A percentile compares a stretch with the other conserved stretches of the same genome.
Evolutionary conservation across 2,888 invertebrate genomes (phyloP).

Genomic region (Cheilosia impressa): DNA sequence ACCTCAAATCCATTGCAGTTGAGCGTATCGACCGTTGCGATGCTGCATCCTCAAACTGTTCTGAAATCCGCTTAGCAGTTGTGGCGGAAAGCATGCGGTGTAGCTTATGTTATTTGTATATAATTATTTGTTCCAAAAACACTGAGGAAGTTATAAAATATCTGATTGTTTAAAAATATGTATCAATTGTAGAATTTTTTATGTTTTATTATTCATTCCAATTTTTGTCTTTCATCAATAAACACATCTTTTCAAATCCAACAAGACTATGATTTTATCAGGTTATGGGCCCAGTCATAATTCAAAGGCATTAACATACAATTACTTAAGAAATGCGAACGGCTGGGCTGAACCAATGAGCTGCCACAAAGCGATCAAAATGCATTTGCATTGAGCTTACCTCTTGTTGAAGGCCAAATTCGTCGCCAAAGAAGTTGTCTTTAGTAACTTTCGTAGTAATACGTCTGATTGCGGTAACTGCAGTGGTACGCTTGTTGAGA

Average conservation of each 20-base stretch:
- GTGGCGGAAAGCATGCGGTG: conserved; percentile 5
- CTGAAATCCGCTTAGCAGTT: not conserved
- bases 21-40: conserved; percentile 2
- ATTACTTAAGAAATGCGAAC: conserved; percentile 11
- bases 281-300: too few relatives aligned
- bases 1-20: conserved; percentile 18
- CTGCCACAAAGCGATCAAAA: conserved; percentile 32
- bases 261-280: too few relatives aligned
- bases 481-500: not conserved
- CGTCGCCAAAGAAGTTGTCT: conserved; percentile 10
- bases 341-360: conserved; percentile 25
- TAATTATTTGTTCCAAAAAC: too few relatives aligned
- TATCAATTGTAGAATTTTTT: too few relatives aligned
- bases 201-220: too few relatives aligned
- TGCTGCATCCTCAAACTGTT: conserved; percentile 5
- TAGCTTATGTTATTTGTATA: conserved; percentile 17
- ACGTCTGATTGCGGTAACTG: conserved; percentile 16
- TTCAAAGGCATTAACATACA: too few relatives aligned
- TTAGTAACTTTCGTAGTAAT: conserved; percentile 8
- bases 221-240: too few relatives aligned
- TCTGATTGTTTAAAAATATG: too few relatives aligned
- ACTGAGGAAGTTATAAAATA: too few relatives aligned
- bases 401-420: conserved; percentile 43
- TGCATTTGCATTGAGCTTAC: conserved; percentile 5
- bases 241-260: too few relatives aligned